Conservation (phyloP, 2,113 vertebrate species). For the Rhinopomastus cyanomelas region DNA sequence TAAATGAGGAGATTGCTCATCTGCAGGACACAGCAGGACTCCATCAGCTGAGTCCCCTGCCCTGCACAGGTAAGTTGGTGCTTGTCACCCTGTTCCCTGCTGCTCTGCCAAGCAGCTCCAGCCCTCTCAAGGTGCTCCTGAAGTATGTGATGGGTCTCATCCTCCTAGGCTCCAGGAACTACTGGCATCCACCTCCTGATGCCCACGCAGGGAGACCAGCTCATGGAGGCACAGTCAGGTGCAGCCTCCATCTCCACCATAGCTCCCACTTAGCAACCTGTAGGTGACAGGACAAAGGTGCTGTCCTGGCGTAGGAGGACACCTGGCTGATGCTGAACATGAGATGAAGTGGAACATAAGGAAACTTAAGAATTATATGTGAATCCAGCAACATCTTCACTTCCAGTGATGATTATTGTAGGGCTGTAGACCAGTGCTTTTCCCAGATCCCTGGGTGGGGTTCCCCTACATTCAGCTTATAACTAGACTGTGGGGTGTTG, state of each 20-base stretch:
- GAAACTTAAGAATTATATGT: neutral
- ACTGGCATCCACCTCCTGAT: neutral
- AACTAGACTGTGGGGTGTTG: rapidly evolving
- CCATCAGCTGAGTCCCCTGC: neutral
- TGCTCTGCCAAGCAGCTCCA: neutral
- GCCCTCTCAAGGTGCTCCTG: neutral
- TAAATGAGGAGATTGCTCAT: neutral
- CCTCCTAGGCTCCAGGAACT: neutral
- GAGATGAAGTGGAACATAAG: neutral
- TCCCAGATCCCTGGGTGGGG: neutral
- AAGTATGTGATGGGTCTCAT: neutral
- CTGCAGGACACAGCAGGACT: neutral
- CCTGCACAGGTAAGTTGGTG: neutral
- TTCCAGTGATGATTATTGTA: rapidly evolving
- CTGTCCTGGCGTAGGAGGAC: neutral
- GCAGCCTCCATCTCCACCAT: neutral
- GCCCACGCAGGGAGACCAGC: neutral
- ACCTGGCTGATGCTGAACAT: neutral
- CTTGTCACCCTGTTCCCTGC: neutral
- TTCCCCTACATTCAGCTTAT: neutral
- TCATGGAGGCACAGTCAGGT: rapidly evolving
- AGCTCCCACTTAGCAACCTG: neutral
- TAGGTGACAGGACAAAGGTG: neutral
- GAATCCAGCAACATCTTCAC: neutral
- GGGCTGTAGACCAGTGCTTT: neutral